These are phyloP conservation scores for Micronycteris hirsuta DNA, from an alignment of 2,113 vertebrate species.

Conservation along the genomic window DNA sequence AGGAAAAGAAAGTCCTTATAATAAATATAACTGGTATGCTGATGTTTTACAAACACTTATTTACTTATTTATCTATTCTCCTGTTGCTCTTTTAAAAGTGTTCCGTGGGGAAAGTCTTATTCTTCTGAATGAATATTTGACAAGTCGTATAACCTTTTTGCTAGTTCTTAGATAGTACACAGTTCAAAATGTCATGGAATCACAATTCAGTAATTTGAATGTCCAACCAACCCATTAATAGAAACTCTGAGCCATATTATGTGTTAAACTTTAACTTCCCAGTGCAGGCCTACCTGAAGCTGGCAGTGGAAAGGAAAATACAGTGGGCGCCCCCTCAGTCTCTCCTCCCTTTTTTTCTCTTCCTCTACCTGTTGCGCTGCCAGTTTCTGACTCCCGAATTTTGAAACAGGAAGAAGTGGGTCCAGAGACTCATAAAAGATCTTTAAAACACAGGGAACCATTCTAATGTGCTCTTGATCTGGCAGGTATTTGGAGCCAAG, in stretches of 20 bases:
- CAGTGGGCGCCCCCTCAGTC: background rate
- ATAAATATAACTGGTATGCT: background rate
- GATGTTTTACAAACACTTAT: background rate
- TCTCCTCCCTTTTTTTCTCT: background rate
- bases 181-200: background rate
- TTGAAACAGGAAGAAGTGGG: background rate
- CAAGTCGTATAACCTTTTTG: background rate
- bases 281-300: background rate
- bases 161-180: background rate
- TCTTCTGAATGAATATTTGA: background rate
- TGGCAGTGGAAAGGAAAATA: background rate
- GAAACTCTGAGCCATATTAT: background rate
- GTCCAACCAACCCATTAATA: background rate
- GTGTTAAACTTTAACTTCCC: background rate
- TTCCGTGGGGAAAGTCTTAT: background rate
- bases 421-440: background rate
- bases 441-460: background rate
- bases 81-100: background rate
- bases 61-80: background rate
- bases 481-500: background rate
- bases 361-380: background rate
- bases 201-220: background rate
- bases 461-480: background rate
- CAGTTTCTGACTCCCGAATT: background rate
- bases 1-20: background rate